phyloP scores from a whole-genome alignment of 2,888 invertebrate genomes.

The Drosophila flavopinicola region DNA sequence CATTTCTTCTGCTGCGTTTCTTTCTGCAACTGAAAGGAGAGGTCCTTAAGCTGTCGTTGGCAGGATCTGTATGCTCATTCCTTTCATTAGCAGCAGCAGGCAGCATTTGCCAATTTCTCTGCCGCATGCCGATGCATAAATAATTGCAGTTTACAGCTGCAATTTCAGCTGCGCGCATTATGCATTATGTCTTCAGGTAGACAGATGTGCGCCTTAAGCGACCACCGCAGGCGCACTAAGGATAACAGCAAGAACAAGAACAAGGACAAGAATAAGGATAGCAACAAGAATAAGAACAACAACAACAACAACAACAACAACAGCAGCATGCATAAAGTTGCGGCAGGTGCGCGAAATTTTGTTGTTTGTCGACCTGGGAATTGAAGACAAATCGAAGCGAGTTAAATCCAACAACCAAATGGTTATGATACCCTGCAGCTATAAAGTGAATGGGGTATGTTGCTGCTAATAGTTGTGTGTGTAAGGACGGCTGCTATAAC shows the following conservation, averaged over 20 bases:
- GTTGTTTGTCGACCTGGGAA: constrained; percentile 38
- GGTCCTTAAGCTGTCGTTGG: background rate
- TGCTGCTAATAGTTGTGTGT: too few species aligned
- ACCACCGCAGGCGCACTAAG: constrained; percentile 36
- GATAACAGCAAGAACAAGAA: constrained; percentile 7
- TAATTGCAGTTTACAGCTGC: constrained; percentile 52
- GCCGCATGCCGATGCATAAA: constrained; percentile 27
- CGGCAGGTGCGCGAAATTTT: constrained; percentile 73
- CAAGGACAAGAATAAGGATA: background rate
- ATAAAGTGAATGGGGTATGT: background rate
- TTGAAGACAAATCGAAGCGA: constrained; percentile 59
- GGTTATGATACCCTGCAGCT: constrained; percentile 30
- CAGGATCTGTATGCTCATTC: constrained; percentile 1
- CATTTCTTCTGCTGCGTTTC: too few species aligned
- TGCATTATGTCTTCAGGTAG: constrained; percentile 44
- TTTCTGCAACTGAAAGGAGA: too few species aligned
- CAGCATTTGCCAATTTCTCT: constrained; percentile 1
- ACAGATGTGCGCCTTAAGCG: constrained; percentile 42
- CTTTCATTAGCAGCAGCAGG: constrained; percentile 18
- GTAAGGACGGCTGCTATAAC: too few species aligned
- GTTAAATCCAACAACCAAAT: constrained; percentile 30
- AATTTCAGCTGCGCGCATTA: constrained; percentile 15
- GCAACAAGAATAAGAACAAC: constrained; percentile 1
- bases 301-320: constrained; percentile 10
- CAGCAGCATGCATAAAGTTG: constrained; percentile 29